Conservation (phyloP, 2,888 invertebrate genomes). For the Agrenia bidenticulata region DNA sequence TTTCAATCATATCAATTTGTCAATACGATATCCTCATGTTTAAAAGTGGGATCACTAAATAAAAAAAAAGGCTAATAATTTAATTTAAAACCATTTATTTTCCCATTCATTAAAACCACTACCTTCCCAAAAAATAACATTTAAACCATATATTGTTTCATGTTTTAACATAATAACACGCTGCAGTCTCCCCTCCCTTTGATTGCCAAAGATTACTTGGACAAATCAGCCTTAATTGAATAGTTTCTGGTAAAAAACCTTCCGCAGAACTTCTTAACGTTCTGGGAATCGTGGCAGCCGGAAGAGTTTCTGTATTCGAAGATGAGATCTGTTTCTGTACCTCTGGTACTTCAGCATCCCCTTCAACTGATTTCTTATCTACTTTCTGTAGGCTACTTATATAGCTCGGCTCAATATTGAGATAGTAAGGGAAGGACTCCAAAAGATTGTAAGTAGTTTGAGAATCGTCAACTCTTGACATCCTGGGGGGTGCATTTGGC, state of each 20-base stretch:
- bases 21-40: too few species aligned
- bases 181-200: too few species aligned
- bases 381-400: not conserved
- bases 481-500: conserved; percentile 6
- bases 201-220: not conserved
- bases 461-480: not conserved
- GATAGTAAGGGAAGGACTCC: not conserved
- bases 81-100: too few species aligned
- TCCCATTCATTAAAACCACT: too few species aligned
- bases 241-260: not conserved
- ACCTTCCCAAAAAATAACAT: too few species aligned
- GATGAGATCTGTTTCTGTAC: not conserved
- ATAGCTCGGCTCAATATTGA: not conserved
- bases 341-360: not conserved
- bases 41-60: too few species aligned
- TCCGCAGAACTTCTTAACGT: not conserved
- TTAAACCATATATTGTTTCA: too few species aligned
- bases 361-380: not conserved
- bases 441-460: not conserved
- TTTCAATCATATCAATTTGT: too few species aligned
- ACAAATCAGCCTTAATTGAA: conserved; percentile 2
- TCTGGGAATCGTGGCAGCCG: not conserved
- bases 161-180: not conserved
- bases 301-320: not conserved
- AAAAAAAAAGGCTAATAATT: too few species aligned